Conservation (phyloP, 2,113 vertebrate species). For the Heterocephalus glaber region DNA sequence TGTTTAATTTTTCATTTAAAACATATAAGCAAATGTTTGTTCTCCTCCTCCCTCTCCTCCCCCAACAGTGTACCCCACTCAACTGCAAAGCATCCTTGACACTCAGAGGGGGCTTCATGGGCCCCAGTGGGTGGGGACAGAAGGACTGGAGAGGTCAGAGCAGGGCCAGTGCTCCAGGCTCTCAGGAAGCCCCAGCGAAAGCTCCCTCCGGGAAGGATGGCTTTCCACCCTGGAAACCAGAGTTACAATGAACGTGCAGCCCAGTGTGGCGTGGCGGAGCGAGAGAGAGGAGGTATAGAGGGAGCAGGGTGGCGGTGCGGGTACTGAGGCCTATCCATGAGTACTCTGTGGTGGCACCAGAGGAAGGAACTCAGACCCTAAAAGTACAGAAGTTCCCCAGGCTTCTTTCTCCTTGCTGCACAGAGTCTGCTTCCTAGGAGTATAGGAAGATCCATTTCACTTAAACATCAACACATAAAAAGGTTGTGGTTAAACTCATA, state of each 20-base stretch:
- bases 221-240: neutral
- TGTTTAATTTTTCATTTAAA: neutral
- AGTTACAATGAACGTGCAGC: too few species aligned
- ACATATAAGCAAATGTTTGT: neutral
- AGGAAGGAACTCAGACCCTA: neutral
- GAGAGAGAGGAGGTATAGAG: neutral
- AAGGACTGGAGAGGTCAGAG: neutral
- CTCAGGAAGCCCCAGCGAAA: neutral
- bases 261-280: neutral
- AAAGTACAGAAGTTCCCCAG: neutral
- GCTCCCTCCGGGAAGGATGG: neutral
- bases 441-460: neutral
- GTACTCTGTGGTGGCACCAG: neutral
- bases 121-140: neutral
- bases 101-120: neutral
- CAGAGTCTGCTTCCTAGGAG: neutral
- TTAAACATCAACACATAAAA: neutral
- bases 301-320: neutral
- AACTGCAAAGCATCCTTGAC: neutral
- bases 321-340: neutral
- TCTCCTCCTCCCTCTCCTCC: neutral
- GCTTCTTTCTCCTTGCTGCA: neutral
- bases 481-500: neutral
- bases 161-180: neutral
- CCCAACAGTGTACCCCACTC: too few species aligned